phyloP scores from a whole-genome alignment of 1,140 invertebrate genomes.

The Diuraphis noxia region DNA sequence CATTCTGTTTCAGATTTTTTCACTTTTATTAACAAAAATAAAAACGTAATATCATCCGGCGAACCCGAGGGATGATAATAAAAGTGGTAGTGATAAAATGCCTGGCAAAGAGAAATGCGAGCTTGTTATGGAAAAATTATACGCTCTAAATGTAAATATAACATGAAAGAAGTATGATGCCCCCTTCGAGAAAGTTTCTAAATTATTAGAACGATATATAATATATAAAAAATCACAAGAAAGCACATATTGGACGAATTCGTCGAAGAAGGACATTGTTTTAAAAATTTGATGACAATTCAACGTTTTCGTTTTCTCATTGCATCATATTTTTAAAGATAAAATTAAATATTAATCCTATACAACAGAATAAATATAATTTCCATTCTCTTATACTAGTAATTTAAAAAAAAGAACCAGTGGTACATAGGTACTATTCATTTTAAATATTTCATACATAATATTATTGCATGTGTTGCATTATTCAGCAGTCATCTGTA shows the following conservation, averaged over 20 bases:
- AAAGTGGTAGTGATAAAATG: slow-evolving; percentile 15
- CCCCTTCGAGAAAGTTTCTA: not conserved
- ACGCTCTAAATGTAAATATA: slow-evolving; percentile 44
- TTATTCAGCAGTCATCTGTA: not conserved
- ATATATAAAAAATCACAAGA: not conserved
- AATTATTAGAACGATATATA: not conserved
- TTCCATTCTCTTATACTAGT: not conserved
- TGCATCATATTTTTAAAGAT: not conserved
- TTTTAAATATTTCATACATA: not conserved
- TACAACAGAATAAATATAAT: not conserved
- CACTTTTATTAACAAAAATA: slow-evolving; percentile 41
- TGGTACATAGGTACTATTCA: too few species aligned
- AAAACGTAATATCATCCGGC: slow-evolving; percentile 33
- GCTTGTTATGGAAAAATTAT: slow-evolving; percentile 53
- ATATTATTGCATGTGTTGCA: not conserved
- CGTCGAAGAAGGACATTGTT: not conserved
- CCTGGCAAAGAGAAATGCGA: not conserved
- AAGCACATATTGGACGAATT: not conserved
- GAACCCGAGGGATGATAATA: slow-evolving; percentile 16
- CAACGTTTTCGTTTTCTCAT: not conserved
- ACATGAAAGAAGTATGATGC: slow-evolving; percentile 17
- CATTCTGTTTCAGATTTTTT: slow-evolving; percentile 41
- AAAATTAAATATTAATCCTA: not conserved
- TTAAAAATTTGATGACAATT: not conserved
- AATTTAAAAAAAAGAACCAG: not conserved